phyloP scores from a whole-genome alignment of 2,113 vertebrate species.

The Channa maculata region DNA sequence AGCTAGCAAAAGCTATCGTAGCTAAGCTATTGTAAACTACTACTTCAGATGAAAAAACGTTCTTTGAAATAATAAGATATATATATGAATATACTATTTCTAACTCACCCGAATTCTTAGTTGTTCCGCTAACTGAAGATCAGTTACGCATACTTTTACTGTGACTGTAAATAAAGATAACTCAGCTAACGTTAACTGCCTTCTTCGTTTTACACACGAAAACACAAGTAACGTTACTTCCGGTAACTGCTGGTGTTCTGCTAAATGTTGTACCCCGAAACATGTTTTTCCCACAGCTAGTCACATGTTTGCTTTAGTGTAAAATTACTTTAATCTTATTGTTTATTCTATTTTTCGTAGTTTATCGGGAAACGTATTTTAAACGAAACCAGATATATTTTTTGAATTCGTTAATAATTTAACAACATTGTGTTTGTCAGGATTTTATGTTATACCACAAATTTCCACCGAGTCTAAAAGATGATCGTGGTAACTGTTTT shows the following conservation, averaged over 20 bases:
- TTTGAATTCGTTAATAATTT: no score
- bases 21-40: not conserved
- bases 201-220: not conserved
- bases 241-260: not conserved
- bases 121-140: not conserved
- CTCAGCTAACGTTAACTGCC: not conserved
- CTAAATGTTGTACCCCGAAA: not conserved
- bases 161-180: not conserved
- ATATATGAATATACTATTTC: rapidly evolving
- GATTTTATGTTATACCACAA: not conserved
- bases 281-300: no score
- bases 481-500: not conserved
- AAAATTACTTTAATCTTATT: no score
- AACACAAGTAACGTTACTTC: constrained; percentile 16
- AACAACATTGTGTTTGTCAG: not conserved
- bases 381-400: no score
- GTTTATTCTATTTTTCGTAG: no score
- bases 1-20: constrained; percentile 25
- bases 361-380: no score
- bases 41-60: not conserved
- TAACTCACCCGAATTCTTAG: constrained; percentile 30
- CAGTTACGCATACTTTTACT: not conserved
- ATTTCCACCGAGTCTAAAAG: not conserved
- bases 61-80: not conserved
- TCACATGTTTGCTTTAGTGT: no score